A percentile compares a stretch with the other conserved stretches of the same genome.
Evolutionary conservation across 2,797 vertebrate genomes (phyloP).

Genomic region (Falco columbarius): DNA sequence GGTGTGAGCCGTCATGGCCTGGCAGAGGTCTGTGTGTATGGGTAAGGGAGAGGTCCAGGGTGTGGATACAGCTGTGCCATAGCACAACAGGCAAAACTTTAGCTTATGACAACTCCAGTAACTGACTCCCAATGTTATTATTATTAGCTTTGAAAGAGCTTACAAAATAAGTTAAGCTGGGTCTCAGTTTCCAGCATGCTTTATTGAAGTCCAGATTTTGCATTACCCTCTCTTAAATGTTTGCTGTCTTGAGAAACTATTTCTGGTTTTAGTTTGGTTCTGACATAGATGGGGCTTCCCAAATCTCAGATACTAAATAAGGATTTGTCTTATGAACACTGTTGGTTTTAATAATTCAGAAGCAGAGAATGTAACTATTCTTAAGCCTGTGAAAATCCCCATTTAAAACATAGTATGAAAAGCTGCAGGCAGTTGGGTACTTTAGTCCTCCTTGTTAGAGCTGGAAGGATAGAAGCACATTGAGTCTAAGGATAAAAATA

Average conservation of each 20-base stretch:
- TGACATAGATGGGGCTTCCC: not conserved
- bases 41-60: not conserved
- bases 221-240: not conserved
- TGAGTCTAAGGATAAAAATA: constrained; percentile 12
- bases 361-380: not conserved
- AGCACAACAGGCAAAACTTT: not conserved
- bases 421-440: not conserved
- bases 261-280: not conserved
- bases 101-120: not conserved
- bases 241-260: not conserved
- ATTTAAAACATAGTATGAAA: not conserved
- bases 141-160: not conserved
- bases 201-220: not conserved
- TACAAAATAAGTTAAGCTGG: not conserved
- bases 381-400: not conserved
- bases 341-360: not conserved
- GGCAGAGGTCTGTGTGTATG: not conserved
- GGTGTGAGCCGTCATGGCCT: not conserved
- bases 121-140: not conserved
- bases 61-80: not conserved
- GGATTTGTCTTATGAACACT: not conserved
- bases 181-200: not conserved
- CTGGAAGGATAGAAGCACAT: not conserved
- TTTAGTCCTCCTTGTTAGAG: not conserved
- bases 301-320: not conserved